Evolutionary conservation across 2,797 vertebrate species (phyloP), one percentile per base, ranked within the genome.

Genomic region (Columba guinea): DNA sequence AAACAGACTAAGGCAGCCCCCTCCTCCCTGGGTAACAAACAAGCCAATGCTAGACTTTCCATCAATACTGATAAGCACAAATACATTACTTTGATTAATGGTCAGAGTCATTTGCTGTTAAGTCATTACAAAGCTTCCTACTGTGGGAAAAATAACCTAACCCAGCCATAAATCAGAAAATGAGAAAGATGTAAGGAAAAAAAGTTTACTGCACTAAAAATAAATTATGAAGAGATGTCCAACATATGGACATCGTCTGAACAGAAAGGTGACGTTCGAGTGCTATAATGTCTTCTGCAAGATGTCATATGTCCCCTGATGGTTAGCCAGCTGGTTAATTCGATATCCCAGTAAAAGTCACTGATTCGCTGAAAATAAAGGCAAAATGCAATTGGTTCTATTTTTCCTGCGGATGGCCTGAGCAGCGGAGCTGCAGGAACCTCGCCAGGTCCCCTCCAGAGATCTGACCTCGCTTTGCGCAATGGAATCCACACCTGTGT

Each of bases 391-490:
- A 16, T 41, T 9, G 3, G 35, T 2, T 46, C 51, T n/a, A 14
- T 11, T 35, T 35, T 8, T 34, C 17, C 24, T 49, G n/a, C 2
- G 3, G 26, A 23, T 3, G 20, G 34, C 23, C 20, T 41, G 48
- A n/a, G 63, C 1, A 56, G 34, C 2, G 6, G 51, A 58, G 30
- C 23, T 9, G 3, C n/a, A 32, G 78, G 68, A 70, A 17, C 28
- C 20, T 8, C 15, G 12, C 13, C 58, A 83, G 41, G 7, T 22
- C 62, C 48, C 39, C 27, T 69, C 37, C 62, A 55, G 52, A 11
- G 32, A 55, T 2, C 5, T 8, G 24, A 16, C 20, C 55, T 19
- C 0, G 2, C 30, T 19, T 24, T 21, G n/a, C 5, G 5, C 34
- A 11, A 30, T 22, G 32, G 34, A 32, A 41, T 53, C 56, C 44